Conservation (phyloP, 2,113 vertebrate genomes). For the Opisthocomus hoazin region DNA sequence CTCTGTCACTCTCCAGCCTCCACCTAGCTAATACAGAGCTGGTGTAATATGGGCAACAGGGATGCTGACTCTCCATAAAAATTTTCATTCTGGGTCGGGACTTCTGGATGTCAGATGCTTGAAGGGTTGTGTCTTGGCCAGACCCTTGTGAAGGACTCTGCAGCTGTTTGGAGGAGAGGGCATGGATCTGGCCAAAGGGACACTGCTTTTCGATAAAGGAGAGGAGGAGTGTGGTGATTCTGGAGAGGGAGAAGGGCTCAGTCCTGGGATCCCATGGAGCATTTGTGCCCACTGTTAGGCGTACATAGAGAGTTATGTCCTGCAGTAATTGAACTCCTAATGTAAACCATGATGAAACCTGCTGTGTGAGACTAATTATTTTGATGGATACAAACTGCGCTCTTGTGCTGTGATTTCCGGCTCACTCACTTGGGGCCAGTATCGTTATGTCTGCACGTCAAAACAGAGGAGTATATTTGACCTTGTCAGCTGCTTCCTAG, state of each 20-base stretch:
- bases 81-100: not conserved
- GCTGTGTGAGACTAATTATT: not conserved
- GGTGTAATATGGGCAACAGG: rapidly evolving
- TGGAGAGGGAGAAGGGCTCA: not conserved
- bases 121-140: not conserved
- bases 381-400: not conserved
- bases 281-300: not conserved
- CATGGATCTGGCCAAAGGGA: not conserved
- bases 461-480: not conserved
- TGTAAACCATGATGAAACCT: not conserved
- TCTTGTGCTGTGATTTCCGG: not conserved
- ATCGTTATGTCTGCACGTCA: not conserved
- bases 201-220: rapidly evolving
- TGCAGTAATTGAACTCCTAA: not conserved
- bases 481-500: not conserved
- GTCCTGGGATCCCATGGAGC: not conserved
- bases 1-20: not conserved
- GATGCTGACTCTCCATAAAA: not conserved
- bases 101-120: not conserved
- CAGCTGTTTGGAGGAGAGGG: not conserved
- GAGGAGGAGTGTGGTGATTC: not conserved
- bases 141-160: not conserved
- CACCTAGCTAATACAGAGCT: not conserved
- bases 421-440: not conserved
- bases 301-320: rapidly evolving